phyloP scores from a whole-genome alignment of 2,888 invertebrate genomes.

The Heliconius erato region DNA sequence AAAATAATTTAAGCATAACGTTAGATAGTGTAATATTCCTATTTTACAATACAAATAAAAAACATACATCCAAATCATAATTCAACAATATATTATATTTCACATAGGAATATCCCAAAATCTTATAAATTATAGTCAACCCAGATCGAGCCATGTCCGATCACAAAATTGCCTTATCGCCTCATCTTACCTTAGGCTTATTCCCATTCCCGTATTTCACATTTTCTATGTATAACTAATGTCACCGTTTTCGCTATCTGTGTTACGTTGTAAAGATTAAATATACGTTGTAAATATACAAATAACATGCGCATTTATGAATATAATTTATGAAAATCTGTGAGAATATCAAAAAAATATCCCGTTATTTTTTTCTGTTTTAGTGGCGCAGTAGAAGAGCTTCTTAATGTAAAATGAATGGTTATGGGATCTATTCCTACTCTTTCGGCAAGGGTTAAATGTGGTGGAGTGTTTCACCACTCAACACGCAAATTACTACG shows the following conservation, averaged over 20 bases:
- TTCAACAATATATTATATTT: neutral
- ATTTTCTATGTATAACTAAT: constrained; percentile 15
- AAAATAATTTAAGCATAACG: too few relatives aligned
- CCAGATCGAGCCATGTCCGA: constrained; percentile 24
- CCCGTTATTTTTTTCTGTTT: too few relatives aligned
- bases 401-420: too few relatives aligned
- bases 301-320: neutral
- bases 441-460: too few relatives aligned
- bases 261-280: constrained; percentile 3
- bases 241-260: neutral
- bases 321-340: neutral
- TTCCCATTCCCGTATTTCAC: constrained; percentile 32
- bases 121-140: neutral
- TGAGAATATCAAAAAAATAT: too few relatives aligned
- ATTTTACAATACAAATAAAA: neutral
- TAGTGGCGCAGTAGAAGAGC: too few relatives aligned
- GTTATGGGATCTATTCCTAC: too few relatives aligned
- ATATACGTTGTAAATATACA: neutral
- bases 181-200: constrained; percentile 42
- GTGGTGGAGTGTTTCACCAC: too few relatives aligned
- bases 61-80: neutral
- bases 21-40: too few relatives aligned
- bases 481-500: too few relatives aligned
- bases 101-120: neutral
- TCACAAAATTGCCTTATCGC: constrained; percentile 39